Conservation (phyloP, 53 echinoderm and acorn worm species). For the Mesocentrotus franciscanus region DNA sequence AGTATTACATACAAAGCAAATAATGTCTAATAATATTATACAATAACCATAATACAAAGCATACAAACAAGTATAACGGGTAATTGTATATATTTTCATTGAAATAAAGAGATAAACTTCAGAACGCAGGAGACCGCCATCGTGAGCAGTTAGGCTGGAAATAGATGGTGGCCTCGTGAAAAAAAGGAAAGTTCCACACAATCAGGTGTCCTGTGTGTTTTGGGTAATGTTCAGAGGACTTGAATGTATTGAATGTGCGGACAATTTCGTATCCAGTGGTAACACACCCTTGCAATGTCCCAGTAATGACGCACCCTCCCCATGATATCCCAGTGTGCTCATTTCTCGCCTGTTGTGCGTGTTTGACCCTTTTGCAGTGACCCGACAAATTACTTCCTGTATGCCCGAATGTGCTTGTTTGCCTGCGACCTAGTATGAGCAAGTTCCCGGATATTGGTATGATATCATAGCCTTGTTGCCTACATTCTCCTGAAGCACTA, state of each 20-base stretch:
- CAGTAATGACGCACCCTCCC: conserved; percentile 13
- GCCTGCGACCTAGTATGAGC: not conserved
- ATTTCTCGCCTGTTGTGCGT: conserved; percentile 2
- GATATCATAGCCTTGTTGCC: conserved; percentile 1
- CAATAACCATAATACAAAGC: too few relatives aligned
- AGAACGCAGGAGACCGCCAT: too few relatives aligned
- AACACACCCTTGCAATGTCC: not conserved
- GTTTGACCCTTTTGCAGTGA: conserved; percentile 46
- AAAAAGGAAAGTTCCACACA: too few relatives aligned
- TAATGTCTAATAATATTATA: too few relatives aligned
- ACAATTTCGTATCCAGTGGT: not conserved
- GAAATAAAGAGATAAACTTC: too few relatives aligned
- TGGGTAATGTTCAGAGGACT: not conserved
- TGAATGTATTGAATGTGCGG: not conserved
- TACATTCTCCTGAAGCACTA: not conserved
- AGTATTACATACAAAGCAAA: too few relatives aligned
- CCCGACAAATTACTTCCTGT: conserved; percentile 58
- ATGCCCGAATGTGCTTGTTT: conserved; percentile 7
- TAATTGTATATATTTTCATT: too few relatives aligned
- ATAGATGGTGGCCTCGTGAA: too few relatives aligned
- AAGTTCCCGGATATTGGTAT: conserved; percentile 16
- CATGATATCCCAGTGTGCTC: conserved; percentile 25
- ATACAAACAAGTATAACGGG: too few relatives aligned
- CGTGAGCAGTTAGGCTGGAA: too few relatives aligned
- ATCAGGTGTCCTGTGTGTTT: too few relatives aligned